Conservation (phyloP, 2,797 vertebrate species). For the Psittacula echo region DNA sequence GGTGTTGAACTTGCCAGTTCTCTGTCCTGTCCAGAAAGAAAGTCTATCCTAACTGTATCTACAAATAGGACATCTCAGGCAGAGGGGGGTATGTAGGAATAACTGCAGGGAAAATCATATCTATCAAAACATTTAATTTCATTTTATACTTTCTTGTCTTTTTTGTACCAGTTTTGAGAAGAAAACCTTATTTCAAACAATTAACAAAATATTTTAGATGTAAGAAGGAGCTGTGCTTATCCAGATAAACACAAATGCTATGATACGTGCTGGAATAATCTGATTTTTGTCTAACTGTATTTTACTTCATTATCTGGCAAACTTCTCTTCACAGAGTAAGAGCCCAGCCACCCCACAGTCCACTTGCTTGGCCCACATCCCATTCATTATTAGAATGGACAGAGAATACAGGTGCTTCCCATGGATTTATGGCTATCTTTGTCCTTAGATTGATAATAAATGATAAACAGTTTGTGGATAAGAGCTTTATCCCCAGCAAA, state of each 20-base stretch:
- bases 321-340: background rate
- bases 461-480: conserved; percentile 26
- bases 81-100: background rate
- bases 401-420: background rate
- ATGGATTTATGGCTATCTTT: conserved; percentile 35
- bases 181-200: background rate
- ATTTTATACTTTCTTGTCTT: background rate
- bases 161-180: background rate
- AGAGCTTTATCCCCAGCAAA: conserved; percentile 54
- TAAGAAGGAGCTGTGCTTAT: background rate
- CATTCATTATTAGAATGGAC: background rate
- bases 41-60: background rate
- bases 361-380: background rate
- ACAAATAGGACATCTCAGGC: background rate
- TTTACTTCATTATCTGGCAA: background rate
- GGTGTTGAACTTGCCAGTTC: background rate
- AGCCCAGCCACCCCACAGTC: background rate
- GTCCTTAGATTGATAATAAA: conserved; percentile 26
- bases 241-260: background rate
- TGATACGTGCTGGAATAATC: background rate
- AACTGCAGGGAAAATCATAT: background rate
- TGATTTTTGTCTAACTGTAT: background rate
- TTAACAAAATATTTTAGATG: background rate
- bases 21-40: background rate
- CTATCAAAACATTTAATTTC: background rate